Percentiles rank a stretch among this genome's conserved stretches.
phyloP scores from a whole-genome alignment of 2,113 vertebrate species.

The Sapajus apella region DNA sequence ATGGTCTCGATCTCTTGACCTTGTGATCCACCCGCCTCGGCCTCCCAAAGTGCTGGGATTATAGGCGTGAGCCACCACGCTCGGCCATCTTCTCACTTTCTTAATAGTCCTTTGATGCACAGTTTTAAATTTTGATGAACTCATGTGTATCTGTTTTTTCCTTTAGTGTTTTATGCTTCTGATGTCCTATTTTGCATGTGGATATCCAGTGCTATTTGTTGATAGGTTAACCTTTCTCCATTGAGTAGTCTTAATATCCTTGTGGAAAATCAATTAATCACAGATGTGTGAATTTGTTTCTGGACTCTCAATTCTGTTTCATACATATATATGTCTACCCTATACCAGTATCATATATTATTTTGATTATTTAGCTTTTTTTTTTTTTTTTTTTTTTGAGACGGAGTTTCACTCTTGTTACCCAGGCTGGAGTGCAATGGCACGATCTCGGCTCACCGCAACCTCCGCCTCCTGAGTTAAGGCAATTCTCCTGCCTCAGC shows the following conservation, averaged over 20 bases:
- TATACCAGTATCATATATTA: neutral
- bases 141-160: neutral
- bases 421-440: no score
- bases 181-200: neutral
- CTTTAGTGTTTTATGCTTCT: neutral
- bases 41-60: no score
- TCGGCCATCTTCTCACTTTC: neutral
- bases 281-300: neutral
- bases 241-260: neutral
- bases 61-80: no score
- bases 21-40: no score
- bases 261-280: neutral
- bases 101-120: neutral
- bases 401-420: no score
- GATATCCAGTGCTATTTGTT: neutral
- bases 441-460: no score
- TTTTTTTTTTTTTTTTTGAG: no score
- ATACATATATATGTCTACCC: neutral
- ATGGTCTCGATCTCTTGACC: no score
- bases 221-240: neutral
- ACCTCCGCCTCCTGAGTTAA: no score
- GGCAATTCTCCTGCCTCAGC: no score
- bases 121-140: slow-evolving; percentile 20
- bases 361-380: slow-evolving; percentile 27
- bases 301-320: neutral